Evolutionary conservation across 92 coral and sea anemone species (phyloP), one percentile per base, ranked within the genome.

Genomic region (Parazoanthus atlanticus): DNA sequence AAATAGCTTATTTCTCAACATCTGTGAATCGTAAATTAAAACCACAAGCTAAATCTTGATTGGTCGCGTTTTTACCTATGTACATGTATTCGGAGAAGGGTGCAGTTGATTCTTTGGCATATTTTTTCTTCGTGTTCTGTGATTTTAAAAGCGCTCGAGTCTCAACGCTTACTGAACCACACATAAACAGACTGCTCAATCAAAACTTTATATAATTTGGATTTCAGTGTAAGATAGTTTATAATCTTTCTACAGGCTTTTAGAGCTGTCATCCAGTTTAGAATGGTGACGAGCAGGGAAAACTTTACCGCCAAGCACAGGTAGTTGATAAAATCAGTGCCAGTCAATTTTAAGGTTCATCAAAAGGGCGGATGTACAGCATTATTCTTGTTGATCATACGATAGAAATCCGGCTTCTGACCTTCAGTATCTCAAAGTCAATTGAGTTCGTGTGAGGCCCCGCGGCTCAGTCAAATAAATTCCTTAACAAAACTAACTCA

Each of bases 211-310:
- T 80, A 80, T 31, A 54, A 56, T 11, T 56, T 30, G 26, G 61
- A 32, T 80, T 84, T 84, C 78, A 31, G 58, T 65, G 8, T 25
- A n/a, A n/a, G 26, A 31, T 40, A 69, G 61, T 70, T 69, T 19
- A 72, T 72, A 70, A 70, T 70, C 65, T 28, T 84, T 84, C 78
- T 84, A 8, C 78, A 70, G 87, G 78, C 87, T 84, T 84, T 84
- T 84, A 84, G 40, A 29, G 61, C 87, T 84, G 87, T 84, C 87
- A 84, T 71, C 56, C 76, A 84, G 78, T 69, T 19, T 56, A 30
- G 38, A 69, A 84, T 3, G 9, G 78, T 47, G 77, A 69, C 17
- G 87, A 43, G 40, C 41, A 71, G 6, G 67, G 78, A 21, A 61
- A 36, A 30, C 25, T 40, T 46, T 32, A 70, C 87, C 46, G 78